A percentile compares a stretch with the other conserved stretches of the same genome.
These are phyloP conservation scores for Venustaconcha ellipsiformis DNA, from an alignment of 1,140 invertebrate genomes.

Conservation along the genomic window DNA sequence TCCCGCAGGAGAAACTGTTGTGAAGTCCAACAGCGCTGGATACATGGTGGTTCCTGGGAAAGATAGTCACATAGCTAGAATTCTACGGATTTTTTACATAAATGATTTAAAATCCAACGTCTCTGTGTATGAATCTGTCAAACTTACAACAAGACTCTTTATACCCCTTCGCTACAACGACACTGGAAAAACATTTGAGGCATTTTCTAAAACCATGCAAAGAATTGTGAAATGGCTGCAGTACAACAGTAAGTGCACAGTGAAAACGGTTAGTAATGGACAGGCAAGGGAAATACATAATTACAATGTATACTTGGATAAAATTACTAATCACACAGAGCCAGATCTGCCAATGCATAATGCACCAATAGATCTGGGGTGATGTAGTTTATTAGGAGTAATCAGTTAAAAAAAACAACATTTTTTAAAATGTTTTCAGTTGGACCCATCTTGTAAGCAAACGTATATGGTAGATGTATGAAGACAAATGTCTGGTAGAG, in stretches of 20 bases:
- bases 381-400: too few relatives aligned
- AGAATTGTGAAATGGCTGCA: slow-evolving; percentile 34
- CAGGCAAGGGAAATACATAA: neutral
- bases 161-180: slow-evolving; percentile 20
- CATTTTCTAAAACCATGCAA: slow-evolving; percentile 43
- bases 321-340: too few relatives aligned
- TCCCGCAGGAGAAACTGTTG: slow-evolving; percentile 15
- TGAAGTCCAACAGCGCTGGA: slow-evolving; percentile 17
- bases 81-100: slow-evolving; percentile 35
- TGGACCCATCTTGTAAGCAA: too few relatives aligned
- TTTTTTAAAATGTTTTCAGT: too few relatives aligned
- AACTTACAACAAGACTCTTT: slow-evolving; percentile 33
- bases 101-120: slow-evolving; percentile 21
- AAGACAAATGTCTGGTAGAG: too few relatives aligned
- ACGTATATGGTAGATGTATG: too few relatives aligned
- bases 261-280: neutral
- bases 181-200: slow-evolving; percentile 24
- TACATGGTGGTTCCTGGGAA: slow-evolving; percentile 12
- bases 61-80: slow-evolving; percentile 35
- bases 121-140: slow-evolving; percentile 6
- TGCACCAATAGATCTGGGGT: too few relatives aligned
- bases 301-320: too few relatives aligned
- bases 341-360: too few relatives aligned
- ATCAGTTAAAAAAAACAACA: too few relatives aligned
- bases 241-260: slow-evolving; percentile 25